Conservation (phyloP, 2,113 vertebrate species). For the Murina feae region DNA sequence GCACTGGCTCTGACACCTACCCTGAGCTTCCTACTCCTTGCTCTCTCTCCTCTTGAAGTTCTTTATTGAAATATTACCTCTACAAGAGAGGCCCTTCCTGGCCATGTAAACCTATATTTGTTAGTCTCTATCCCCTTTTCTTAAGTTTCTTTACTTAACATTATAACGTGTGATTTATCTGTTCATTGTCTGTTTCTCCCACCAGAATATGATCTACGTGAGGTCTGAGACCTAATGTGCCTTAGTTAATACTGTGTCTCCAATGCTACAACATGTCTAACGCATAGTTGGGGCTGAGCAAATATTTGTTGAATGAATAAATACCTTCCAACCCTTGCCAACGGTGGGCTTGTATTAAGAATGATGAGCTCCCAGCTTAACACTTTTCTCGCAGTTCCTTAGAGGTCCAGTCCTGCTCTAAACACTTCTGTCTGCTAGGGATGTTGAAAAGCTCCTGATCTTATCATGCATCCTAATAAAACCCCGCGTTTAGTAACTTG, state of each 20-base stretch:
- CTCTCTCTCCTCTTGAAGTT: not conserved
- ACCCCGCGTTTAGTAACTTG: not conserved
- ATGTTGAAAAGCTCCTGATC: not conserved
- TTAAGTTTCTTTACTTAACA: not conserved
- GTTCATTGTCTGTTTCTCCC: not conserved
- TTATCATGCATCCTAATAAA: not conserved
- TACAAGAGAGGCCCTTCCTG: not conserved
- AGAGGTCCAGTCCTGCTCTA: not conserved
- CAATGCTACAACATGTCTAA: not conserved
- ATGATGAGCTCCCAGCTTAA: not conserved
- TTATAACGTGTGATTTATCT: not conserved
- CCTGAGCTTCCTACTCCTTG: not conserved
- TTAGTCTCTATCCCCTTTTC: not conserved
- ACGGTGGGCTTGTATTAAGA: not conserved
- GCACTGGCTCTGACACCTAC: not conserved
- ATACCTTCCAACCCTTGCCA: not conserved
- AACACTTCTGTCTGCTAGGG: not conserved
- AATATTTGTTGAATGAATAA: not conserved
- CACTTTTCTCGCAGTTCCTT: not conserved
- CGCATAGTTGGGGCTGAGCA: not conserved
- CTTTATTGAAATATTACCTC: not conserved
- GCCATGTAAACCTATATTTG: not conserved
- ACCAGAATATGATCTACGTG: not conserved
- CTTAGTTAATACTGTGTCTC: not conserved
- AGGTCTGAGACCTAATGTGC: not conserved